Evolutionary conservation across 2,113 vertebrate species (phyloP).

Genomic region (Heteronetta atricapilla): DNA sequence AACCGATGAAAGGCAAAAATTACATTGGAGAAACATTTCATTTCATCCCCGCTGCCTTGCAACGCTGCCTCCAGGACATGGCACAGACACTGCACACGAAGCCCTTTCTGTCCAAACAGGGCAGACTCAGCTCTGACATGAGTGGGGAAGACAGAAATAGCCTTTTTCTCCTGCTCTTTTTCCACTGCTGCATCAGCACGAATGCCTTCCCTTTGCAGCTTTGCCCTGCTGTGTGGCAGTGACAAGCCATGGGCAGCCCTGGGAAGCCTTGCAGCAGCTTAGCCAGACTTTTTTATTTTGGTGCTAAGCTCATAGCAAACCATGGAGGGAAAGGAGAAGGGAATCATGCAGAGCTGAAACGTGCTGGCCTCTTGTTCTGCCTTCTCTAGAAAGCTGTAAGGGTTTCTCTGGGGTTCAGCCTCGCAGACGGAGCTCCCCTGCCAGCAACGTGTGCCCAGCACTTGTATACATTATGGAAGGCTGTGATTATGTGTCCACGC

Average conservation of each 20-base stretch:
- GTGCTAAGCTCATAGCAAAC: background rate
- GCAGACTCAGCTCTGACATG: background rate
- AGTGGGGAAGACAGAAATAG: background rate
- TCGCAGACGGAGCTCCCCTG: fast-evolving
- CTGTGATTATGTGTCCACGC: fast-evolving
- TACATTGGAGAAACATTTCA: background rate
- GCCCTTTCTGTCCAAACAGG: background rate
- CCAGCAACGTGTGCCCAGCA: background rate
- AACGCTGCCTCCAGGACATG: fast-evolving
- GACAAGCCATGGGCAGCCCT: background rate
- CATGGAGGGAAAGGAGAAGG: background rate
- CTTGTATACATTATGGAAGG: background rate
- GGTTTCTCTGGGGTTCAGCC: background rate
- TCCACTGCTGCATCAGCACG: background rate
- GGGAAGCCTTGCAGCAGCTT: background rate
- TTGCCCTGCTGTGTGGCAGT: background rate
- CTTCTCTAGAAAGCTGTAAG: background rate
- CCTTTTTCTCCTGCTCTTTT: background rate
- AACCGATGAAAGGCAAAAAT: background rate
- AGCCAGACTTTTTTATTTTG: background rate
- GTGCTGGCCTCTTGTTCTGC: background rate
- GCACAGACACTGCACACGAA: background rate
- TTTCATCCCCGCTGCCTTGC: background rate
- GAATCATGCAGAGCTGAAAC: background rate
- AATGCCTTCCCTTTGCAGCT: background rate